These are phyloP conservation scores for Parapsyche elsis DNA, from an alignment of 1,140 invertebrate genomes.

Conservation along the genomic window DNA sequence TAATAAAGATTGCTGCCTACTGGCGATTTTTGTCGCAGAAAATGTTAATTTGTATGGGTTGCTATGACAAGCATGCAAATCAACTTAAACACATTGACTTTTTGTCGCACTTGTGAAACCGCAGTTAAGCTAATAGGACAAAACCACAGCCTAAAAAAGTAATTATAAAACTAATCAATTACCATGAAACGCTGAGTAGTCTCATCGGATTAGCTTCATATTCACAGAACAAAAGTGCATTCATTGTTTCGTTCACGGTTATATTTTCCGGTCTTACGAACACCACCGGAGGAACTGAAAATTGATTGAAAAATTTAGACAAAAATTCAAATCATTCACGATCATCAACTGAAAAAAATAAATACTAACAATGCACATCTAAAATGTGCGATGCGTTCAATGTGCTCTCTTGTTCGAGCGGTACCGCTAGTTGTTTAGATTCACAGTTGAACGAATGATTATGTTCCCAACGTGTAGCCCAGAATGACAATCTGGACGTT, in stretches of 20 bases:
- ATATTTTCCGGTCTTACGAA: conserved; percentile 77
- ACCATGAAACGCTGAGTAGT: conserved; percentile 82
- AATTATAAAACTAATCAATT: conserved; percentile 57
- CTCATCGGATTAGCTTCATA: conserved; percentile 86
- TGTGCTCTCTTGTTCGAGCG: conserved; percentile 15
- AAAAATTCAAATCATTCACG: neutral
- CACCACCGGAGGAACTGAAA: conserved; percentile 85
- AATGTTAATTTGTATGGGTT: neutral
- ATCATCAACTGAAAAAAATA: neutral
- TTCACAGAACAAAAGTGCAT: conserved; percentile 79
- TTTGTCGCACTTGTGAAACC: too few species aligned
- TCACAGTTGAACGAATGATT: conserved; percentile 81
- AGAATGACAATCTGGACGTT: conserved; percentile 79
- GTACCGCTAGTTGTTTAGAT: conserved; percentile 72
- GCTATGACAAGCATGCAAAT: too few species aligned
- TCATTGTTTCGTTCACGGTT: conserved; percentile 80
- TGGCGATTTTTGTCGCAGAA: neutral
- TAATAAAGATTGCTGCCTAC: neutral
- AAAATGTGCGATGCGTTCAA: conserved; percentile 71
- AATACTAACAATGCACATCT: conserved; percentile 83
- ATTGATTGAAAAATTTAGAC: conserved; percentile 43
- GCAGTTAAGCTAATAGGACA: too few species aligned
- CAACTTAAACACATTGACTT: too few species aligned
- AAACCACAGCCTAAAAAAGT: too few species aligned
- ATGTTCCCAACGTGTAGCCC: conserved; percentile 84